Evolutionary conservation across 2,113 vertebrate species (phyloP).

Genomic region (Callospermophilus lateralis): DNA sequence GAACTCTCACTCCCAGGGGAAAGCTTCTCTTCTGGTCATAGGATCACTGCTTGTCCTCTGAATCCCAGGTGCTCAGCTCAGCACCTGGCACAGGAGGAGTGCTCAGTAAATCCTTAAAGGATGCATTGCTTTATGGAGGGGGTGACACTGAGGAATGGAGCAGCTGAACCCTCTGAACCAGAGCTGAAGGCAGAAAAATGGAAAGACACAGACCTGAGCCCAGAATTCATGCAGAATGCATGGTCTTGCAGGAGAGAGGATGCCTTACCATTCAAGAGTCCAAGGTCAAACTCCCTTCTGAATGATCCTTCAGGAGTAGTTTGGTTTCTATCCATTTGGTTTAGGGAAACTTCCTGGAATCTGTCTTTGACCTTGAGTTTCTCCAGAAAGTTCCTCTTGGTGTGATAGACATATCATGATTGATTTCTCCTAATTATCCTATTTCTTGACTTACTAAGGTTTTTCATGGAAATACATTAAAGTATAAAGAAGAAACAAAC

Average conservation of each 20-base stretch:
- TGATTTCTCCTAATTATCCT: conserved; percentile 37
- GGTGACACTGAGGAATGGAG: neutral
- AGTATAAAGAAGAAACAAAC: conserved; percentile 14
- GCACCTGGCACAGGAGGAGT: neutral
- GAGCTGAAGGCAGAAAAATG: neutral
- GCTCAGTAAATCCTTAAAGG: neutral
- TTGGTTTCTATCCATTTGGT: neutral
- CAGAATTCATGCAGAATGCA: neutral
- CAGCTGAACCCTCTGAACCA: neutral
- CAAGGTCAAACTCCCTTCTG: neutral
- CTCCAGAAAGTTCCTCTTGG: neutral
- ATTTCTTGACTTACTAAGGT: conserved; percentile 4
- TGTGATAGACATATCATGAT: conserved; percentile 32
- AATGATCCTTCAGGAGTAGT: neutral
- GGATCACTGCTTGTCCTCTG: neutral
- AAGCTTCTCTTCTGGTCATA: neutral
- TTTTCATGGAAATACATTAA: conserved; percentile 29
- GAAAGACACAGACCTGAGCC: neutral
- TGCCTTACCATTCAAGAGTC: neutral
- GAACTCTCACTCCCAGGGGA: neutral
- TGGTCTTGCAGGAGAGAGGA: neutral
- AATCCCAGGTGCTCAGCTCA: neutral
- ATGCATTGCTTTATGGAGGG: neutral
- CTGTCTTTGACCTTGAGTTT: neutral
- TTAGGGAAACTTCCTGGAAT: neutral